Evolutionary conservation across 2,888 invertebrate genomes (phyloP), one percentile per base, ranked within the genome.

Genomic region (Tetragnatha montana): DNA sequence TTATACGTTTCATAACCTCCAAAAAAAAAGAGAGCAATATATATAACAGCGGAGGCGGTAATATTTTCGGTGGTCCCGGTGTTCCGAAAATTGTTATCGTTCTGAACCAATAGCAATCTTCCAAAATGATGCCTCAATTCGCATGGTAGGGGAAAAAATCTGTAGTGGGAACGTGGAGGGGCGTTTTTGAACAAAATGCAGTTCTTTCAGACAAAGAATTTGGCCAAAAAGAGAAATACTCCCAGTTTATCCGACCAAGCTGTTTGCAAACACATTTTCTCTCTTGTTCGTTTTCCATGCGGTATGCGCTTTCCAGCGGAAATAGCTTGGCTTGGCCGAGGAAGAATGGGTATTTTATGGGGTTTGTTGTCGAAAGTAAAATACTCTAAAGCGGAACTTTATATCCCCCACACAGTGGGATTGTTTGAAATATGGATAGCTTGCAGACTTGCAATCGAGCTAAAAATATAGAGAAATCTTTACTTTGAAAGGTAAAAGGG

Each of bases 61-160:
- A 60, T 60, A 60, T 60, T 60, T 35, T 60, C 12, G 60, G 12
- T 60, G 60, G 60, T 75, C 17, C 75, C 19, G 35, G 50, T 76
- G 21, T 50, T 19, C 19, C 19, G 35, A 10, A 71, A 78, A 78
- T 60, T 78, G 78, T 78, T 78, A 60, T 78, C 78, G 12, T 60
- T 78, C 78, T 6, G 60, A 60, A 78, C 78, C 78, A 68, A 78
- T 60, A 60, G 60, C 60, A 60, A 60, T 78, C 19, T 51, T 78
- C 22, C 60, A 22, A 60, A 60, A 78, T 22, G 60, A 68, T 78
- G 60, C 50, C 35, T 78, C 60, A 14, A 78, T 21, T 60, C 78
- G 60, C 35, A 60, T 12, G 12, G 60, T 10, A 35, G 60, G 60
- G 14, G 10, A 60, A 17, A 17, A 60, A 4, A 60, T 4, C 12